Conservation (phyloP, 92 coral and sea anemone species). For the Montipora capitata region DNA sequence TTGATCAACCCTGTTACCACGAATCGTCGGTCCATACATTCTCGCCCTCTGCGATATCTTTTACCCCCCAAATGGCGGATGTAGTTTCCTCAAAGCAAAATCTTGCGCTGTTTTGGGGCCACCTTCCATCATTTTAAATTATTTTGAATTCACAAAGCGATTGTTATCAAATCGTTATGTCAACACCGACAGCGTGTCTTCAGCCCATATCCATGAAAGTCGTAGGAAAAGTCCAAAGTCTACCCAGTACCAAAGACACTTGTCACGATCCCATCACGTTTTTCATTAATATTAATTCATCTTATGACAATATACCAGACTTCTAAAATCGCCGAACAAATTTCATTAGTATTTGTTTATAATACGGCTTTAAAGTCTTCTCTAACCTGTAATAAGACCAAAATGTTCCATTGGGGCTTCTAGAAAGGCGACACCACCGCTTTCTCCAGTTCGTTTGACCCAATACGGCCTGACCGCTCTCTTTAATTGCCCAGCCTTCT, state of each 20-base stretch:
- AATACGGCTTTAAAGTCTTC: background rate
- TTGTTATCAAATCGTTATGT: constrained; percentile 19
- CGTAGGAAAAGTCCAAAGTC: constrained; percentile 9
- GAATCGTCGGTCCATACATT: background rate
- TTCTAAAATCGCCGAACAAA: background rate
- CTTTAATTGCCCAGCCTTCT: constrained; percentile 98
- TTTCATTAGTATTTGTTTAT: constrained; percentile 10
- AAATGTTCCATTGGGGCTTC: constrained; percentile 68
- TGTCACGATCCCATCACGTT: constrained; percentile 26
- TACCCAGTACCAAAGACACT: background rate
- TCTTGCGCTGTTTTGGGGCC: background rate
- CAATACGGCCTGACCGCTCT: constrained; percentile 93
- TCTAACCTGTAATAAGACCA: constrained; percentile 93
- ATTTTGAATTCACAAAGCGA: background rate
- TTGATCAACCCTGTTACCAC: background rate
- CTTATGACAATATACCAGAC: background rate
- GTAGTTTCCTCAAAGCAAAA: background rate
- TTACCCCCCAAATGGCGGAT: background rate
- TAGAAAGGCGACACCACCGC: constrained; percentile 88
- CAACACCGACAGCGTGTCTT: constrained; percentile 24
- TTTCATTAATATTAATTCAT: constrained; percentile 13
- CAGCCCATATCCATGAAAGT: background rate
- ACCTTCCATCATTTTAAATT: background rate
- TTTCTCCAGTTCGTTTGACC: constrained; percentile 93
- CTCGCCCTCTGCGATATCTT: background rate